Evolutionary conservation across 2,113 vertebrate genomes (phyloP), one percentile per base, ranked within the genome.

Genomic region (Galbula dea): DNA sequence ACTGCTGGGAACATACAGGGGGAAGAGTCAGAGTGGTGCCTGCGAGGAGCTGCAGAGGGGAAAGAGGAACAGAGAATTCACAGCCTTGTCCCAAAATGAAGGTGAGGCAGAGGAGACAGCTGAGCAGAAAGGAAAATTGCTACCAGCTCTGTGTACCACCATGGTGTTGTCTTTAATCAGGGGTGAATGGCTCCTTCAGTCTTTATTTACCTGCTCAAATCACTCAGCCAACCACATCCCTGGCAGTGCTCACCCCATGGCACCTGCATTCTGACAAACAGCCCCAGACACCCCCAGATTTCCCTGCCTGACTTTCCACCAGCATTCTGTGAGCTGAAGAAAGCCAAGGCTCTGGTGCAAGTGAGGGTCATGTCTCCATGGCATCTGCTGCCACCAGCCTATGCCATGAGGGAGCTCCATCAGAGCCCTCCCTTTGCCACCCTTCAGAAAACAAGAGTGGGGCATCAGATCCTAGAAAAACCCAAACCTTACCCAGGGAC

Each of bases 1-100:
- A 0, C 39, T 29, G 49, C 55, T 0, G 1, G 49, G 49, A 5
- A 9, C 3, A 1, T 0, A 3, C 1, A 0, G 36, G 19, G 7
- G 10, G 6, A 32, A 6, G 54, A 83, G 52, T 19, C 3, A 0
- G 58, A 18, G 32, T 11, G 2, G 51, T 4, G 16, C 52, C 27
- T 18, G 37, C 3, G 3, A 14, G 48, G 48, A 49, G 36, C 27
- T 41, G 79, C 2, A 2, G 52, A 27, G 39, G 12, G 13, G 16
- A 23, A 3, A 12, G 54, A 6, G 24, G 14, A 9, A 12, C 32
- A 6, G 43, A 4, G 49, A 22, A 7, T 16, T 17, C 3, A 0
- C 51, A 43, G 49, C 49, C 45, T 1, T 2, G 2, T 41, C 82
- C 69, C 30, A 6, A 8, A 58, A 10, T 1, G 2, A n/a, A 41